Percentiles rank a stretch among this genome's conserved stretches.
Evolutionary conservation across 2,797 vertebrate genomes (phyloP).

Genomic region (Gila robusta): DNA sequence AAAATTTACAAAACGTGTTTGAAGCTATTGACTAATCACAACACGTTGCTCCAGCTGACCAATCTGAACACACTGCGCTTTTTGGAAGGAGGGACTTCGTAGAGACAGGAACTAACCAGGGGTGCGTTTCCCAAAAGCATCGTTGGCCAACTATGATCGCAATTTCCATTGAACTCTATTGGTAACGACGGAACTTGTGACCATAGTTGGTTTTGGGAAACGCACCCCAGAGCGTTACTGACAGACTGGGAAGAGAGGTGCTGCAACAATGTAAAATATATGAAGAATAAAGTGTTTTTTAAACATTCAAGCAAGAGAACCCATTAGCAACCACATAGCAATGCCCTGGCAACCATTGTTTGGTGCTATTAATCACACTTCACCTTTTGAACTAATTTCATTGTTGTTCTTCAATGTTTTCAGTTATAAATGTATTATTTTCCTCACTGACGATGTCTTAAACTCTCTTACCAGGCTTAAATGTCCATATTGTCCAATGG

Average conservation of each 20-base stretch:
- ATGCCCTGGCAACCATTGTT: background rate
- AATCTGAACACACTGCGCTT: background rate
- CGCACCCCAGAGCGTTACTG: too few relatives aligned
- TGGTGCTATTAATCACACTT: background rate
- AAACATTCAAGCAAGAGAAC: background rate
- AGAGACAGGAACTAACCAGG: too few relatives aligned
- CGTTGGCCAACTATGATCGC: too few relatives aligned
- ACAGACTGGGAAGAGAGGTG: background rate
- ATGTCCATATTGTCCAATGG: conserved; percentile 94
- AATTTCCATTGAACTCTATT: too few relatives aligned
- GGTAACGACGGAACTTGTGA: too few relatives aligned
- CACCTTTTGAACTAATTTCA: background rate
- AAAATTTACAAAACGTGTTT: background rate
- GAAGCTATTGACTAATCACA: background rate
- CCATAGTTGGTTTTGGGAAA: too few relatives aligned
- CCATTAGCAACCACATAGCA: background rate
- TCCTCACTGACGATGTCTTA: background rate
- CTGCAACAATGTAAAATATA: background rate
- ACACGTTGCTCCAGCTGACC: background rate
- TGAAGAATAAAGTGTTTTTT: background rate
- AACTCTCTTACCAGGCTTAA: conserved; percentile 80
- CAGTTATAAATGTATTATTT: background rate
- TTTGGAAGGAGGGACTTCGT: too few relatives aligned
- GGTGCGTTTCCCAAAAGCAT: too few relatives aligned
- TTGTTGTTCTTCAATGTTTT: background rate